These are phyloP conservation scores for Amphimedon queenslandica DNA, from an alignment of 37 sponge, comb jelly and placozoan species.

Conservation along the genomic window DNA sequence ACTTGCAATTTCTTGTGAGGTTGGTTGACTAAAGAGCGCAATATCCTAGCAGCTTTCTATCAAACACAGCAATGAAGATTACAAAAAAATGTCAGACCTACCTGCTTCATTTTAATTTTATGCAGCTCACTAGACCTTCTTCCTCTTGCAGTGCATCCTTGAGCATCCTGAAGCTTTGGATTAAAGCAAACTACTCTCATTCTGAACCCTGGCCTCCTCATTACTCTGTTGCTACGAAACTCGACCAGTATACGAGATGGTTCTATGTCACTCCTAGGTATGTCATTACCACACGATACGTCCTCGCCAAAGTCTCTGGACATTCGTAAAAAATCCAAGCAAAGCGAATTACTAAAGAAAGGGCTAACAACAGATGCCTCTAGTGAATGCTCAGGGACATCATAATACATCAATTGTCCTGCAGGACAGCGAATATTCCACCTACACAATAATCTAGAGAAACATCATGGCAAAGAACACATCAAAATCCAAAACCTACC, in stretches of 20 bases:
- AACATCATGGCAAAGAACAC: neutral
- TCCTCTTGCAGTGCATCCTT: constrained; percentile 32
- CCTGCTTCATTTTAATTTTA: no score
- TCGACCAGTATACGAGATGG: constrained; percentile 21
- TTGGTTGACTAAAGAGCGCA: no score
- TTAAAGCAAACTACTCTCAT: constrained; percentile 37
- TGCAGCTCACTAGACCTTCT: no score
- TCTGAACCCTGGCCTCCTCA: constrained; percentile 35
- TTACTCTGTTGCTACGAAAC: constrained; percentile 27
- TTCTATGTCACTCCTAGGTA: constrained; percentile 18
- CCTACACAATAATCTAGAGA: constrained; percentile 29
- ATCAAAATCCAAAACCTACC: neutral
- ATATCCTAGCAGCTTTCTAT: no score
- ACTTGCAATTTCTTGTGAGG: no score
- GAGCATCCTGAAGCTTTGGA: constrained; percentile 22
- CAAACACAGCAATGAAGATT: no score
- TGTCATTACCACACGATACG: neutral
- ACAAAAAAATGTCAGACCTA: no score
- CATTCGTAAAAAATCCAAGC: constrained; percentile 32
- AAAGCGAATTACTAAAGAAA: constrained; percentile 22
- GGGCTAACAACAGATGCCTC: constrained; percentile 6
- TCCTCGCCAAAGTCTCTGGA: constrained; percentile 32
- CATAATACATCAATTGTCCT: constrained; percentile 32
- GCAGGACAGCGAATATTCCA: constrained; percentile 26
- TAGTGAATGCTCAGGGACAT: constrained; percentile 22